Base-by-base conservation (phyloP, 1,140 invertebrate species). In the Drosophila arizonae region DNA sequence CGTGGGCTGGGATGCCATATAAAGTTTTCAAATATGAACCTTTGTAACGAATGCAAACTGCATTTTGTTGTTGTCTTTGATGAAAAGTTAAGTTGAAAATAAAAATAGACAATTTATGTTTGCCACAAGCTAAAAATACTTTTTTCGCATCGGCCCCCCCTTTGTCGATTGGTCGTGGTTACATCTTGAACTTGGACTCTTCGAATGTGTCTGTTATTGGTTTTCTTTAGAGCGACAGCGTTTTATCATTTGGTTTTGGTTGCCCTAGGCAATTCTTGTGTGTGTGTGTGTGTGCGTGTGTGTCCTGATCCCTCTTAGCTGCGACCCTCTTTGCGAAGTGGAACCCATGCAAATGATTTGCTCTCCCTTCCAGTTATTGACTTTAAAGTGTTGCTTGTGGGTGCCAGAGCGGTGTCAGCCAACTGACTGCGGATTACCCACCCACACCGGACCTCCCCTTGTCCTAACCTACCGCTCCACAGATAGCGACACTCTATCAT, bases 201-300 rank as follows among this genome's bases (percentile, higher is more conserved):
- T 80, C 57, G 55, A 70, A 30, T 46, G 15, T 9, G 48, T 60
- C 61, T 66, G 54, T 66, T 85, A 87, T 85, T 87, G 82, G 78
- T 76, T 85, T 85, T 70, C 81, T 75, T 56, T 66, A 11, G 63
- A 56, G 17, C 1, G 61, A 45, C 39, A 56, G 46, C 50, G 24
- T 52, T 45, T 45, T 75, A 72, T 82, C 79, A 81, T 75, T 80
- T 71, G 11, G 17, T 74, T 64, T 77, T 36, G 75, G 78, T 87
- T 87, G 81, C 81, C 82, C 61, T 55, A 39, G 78, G 81, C 82
- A 69, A 67, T 57, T 56, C 78, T 71, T 77, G 76, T 79, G 71
- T 76, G 58, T 81, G 80, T 84, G 79, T 65, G 43, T 77, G 76
- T 79, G 71, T 76, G 58, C 84, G 80, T 84, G 79, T 65, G 43